These are phyloP conservation scores for Smutsia temminckii DNA, from an alignment of 2,797 vertebrate species.

Conservation along the genomic window DNA sequence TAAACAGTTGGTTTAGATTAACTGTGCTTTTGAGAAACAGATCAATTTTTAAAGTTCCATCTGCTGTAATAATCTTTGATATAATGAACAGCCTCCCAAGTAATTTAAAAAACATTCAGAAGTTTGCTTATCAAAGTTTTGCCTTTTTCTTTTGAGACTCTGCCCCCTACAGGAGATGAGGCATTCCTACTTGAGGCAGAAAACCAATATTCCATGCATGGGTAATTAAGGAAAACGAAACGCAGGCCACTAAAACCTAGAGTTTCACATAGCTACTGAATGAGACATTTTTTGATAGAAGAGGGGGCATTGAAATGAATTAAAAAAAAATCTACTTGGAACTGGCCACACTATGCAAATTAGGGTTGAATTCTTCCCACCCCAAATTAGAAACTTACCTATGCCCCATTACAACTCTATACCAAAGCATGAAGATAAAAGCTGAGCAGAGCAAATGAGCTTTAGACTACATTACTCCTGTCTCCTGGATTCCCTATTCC, in stretches of 20 bases:
- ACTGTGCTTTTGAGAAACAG: slow-evolving; percentile 53
- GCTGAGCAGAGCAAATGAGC: background rate
- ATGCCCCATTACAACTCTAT: background rate
- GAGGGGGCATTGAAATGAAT: background rate
- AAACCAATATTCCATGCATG: background rate
- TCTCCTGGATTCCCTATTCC: background rate
- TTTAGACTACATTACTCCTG: background rate
- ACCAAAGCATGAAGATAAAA: background rate
- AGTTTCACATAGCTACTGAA: background rate
- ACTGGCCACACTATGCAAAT: background rate
- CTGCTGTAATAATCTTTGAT: slow-evolving; percentile 67
- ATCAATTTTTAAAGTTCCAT: slow-evolving; percentile 63
- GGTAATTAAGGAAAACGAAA: background rate
- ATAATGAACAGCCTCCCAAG: slow-evolving; percentile 47
- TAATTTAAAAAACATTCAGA: slow-evolving; percentile 69
- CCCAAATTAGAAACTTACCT: background rate
- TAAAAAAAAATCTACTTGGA: background rate
- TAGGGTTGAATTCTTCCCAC: background rate
- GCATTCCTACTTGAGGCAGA: background rate
- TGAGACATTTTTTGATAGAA: background rate
- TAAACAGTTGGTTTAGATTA: slow-evolving; percentile 56
- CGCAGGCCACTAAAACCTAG: background rate
- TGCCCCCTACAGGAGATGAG: slow-evolving; percentile 75
- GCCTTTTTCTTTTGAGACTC: slow-evolving; percentile 76
- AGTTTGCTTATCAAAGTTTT: slow-evolving; percentile 36